A percentile compares a stretch with the other conserved stretches of the same genome.
Conservation (phyloP, 2,797 vertebrate species). For the Oophaga sylvatica region DNA sequence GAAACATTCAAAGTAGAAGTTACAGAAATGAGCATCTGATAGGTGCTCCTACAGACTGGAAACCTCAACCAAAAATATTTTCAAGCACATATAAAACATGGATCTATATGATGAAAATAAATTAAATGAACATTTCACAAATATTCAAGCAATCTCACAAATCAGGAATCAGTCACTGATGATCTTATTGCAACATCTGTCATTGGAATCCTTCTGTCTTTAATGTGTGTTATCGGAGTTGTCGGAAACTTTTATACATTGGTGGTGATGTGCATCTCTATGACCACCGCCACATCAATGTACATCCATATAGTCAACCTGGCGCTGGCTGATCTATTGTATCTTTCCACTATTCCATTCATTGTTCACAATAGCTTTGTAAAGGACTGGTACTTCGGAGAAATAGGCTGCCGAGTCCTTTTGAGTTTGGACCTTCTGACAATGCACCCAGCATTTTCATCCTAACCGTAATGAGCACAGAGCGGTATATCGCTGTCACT, state of each 20-base stretch:
- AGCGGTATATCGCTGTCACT: constrained; percentile 82
- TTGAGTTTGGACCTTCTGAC: constrained; percentile 86
- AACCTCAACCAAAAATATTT: neutral
- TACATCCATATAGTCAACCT: constrained; percentile 84
- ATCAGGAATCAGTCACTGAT: neutral
- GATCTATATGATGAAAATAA: constrained; percentile 19
- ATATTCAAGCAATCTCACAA: constrained; percentile 39
- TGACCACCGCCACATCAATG: constrained; percentile 78
- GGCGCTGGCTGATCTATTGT: constrained; percentile 84
- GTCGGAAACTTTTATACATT: constrained; percentile 83
- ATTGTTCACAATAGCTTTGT: constrained; percentile 84
- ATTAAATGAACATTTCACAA: constrained; percentile 18
- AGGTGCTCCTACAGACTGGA: neutral
- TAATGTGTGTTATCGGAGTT: constrained; percentile 78
- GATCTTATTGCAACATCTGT: constrained; percentile 45
- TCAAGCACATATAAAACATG: constrained; percentile 14
- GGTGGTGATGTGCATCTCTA: constrained; percentile 77
- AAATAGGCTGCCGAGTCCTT: constrained; percentile 82
- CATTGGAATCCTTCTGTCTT: constrained; percentile 76
- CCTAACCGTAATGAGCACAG: constrained; percentile 84
- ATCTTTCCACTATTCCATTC: constrained; percentile 85
- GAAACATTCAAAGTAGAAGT: neutral
- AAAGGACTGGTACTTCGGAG: constrained; percentile 84
- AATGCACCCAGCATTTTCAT: constrained; percentile 89
- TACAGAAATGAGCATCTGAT: neutral